phyloP scores from a whole-genome alignment of 2,113 vertebrate species.

The Columba livia region DNA sequence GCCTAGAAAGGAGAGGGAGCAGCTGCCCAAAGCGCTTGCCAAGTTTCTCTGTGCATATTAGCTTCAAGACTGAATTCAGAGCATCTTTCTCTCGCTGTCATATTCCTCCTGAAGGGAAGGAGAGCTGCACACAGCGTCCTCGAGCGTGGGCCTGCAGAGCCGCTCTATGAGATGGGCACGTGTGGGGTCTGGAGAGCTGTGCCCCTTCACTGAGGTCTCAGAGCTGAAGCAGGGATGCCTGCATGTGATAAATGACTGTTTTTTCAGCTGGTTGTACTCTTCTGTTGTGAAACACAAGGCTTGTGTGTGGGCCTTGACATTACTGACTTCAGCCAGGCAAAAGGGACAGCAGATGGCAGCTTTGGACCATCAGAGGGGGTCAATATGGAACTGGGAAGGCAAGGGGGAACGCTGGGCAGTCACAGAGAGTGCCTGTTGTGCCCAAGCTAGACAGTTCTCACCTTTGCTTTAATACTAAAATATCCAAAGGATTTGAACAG shows the following conservation, averaged over 20 bases:
- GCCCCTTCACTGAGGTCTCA: not conserved
- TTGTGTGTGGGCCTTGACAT: accelerated
- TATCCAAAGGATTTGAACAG: not conserved
- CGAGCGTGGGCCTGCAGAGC: accelerated
- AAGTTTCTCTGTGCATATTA: not conserved
- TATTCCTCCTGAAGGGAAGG: not conserved
- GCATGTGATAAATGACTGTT: not conserved
- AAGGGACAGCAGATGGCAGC: conserved; percentile 36
- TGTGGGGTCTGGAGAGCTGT: not conserved
- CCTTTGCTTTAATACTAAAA: not conserved
- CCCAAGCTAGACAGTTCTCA: not conserved
- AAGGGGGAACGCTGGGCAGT: not conserved
- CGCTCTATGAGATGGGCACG: not conserved
- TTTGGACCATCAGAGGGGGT: not conserved
- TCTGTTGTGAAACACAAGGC: not conserved
- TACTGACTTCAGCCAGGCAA: not conserved
- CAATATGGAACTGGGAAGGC: not conserved
- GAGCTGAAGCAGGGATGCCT: not conserved
- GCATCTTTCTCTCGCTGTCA: not conserved
- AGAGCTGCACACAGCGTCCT: accelerated
- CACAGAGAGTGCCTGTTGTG: not conserved
- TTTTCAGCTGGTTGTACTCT: not conserved
- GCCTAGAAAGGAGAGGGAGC: not conserved
- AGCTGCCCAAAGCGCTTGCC: not conserved
- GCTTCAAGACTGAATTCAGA: not conserved